Evolutionary conservation across 2,113 vertebrate genomes (phyloP).

Genomic region (Poeciliopsis retropinna): DNA sequence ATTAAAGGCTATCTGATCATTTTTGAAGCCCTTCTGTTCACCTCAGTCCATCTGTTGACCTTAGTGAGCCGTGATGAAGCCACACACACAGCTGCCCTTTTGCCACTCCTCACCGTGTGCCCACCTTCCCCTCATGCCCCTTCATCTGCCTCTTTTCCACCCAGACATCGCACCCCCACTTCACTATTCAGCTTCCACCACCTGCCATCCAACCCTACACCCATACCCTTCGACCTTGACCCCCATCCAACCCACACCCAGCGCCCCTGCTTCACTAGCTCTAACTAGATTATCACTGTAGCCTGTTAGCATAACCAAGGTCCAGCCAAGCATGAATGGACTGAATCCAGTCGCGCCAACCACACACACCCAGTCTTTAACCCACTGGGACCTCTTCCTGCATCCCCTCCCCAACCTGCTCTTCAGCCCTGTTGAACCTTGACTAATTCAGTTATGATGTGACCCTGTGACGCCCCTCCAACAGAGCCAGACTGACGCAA

Average conservation of each 20-base stretch:
- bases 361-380: slow-evolving; percentile 15
- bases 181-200: slow-evolving; percentile 64
- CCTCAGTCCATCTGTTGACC: slow-evolving; percentile 48
- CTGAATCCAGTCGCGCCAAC: slow-evolving; percentile 34
- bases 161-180: slow-evolving; percentile 23
- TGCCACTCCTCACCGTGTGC: slow-evolving; percentile 27
- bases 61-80: background rate
- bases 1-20: slow-evolving; percentile 24
- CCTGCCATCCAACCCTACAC: slow-evolving; percentile 53
- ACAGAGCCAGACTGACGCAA: slow-evolving; percentile 51
- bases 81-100: slow-evolving; percentile 38
- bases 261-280: background rate
- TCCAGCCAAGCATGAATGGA: slow-evolving; percentile 59
- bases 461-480: slow-evolving; percentile 64
- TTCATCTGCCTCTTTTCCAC: slow-evolving; percentile 26
- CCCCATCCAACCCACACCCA: background rate
- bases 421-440: slow-evolving; percentile 59
- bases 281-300: slow-evolving; percentile 70
- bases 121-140: slow-evolving; percentile 31
- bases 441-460: slow-evolving; percentile 72
- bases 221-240: slow-evolving; percentile 38
- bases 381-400: slow-evolving; percentile 52
- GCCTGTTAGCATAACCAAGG: slow-evolving; percentile 60
- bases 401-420: slow-evolving; percentile 21
- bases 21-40: slow-evolving; percentile 13